A percentile compares a stretch with the other conserved stretches of the same genome.
Conservation (phyloP, 2,888 invertebrate species). For the Cataglyphis livida region DNA sequence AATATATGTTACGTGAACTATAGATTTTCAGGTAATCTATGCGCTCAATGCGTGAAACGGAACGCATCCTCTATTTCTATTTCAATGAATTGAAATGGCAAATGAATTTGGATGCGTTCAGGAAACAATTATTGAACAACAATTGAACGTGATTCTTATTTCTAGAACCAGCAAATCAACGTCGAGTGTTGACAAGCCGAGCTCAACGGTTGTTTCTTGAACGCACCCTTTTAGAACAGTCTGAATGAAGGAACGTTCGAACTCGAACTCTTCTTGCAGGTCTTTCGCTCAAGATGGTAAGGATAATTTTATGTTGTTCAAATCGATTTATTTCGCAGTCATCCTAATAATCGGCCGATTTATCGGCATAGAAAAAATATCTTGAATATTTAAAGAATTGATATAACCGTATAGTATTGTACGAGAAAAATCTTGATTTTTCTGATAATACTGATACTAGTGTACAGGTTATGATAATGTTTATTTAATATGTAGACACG, state of each 20-base stretch:
- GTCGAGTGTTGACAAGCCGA: no score
- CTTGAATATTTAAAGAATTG: background rate
- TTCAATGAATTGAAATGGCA: no score
- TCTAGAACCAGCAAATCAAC: no score
- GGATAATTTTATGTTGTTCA: constrained; percentile 62
- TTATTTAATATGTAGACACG: constrained; percentile 35
- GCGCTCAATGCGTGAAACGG: no score
- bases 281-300: constrained; percentile 81
- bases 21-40: no score
- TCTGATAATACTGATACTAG: background rate
- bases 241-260: constrained; percentile 53
- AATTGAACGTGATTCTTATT: no score
- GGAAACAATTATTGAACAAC: no score
- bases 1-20: no score
- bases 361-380: constrained; percentile 11
- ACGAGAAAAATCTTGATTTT: background rate
- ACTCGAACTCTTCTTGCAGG: constrained; percentile 69
- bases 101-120: background rate
- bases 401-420: constrained; percentile 52
- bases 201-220: no score
- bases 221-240: background rate
- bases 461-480: constrained; percentile 66
- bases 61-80: no score
- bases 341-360: constrained; percentile 66
- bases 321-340: constrained; percentile 75